Percentiles rank a stretch among this genome's conserved stretches.
phyloP scores from a whole-genome alignment of 1,140 invertebrate species.

The Chlorops oryzae region DNA sequence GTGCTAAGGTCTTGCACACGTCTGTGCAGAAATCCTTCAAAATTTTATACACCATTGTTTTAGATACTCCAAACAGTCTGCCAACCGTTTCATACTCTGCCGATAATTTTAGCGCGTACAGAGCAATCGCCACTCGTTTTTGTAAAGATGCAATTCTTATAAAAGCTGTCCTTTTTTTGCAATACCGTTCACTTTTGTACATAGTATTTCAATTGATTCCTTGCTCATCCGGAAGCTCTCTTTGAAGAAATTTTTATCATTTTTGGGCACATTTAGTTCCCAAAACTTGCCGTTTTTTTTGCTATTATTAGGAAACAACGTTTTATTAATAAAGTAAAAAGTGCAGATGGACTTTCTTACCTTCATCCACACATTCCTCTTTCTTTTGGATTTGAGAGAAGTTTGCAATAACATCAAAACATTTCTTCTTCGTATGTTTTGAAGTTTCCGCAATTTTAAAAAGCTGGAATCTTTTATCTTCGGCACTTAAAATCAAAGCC shows the following conservation, averaged over 20 bases:
- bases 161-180: neutral
- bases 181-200: neutral
- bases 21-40: constrained; percentile 1
- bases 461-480: no score
- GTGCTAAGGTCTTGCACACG: neutral
- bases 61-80: constrained; percentile 11
- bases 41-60: constrained; percentile 7
- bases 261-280: neutral
- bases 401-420: no score
- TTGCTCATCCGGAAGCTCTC: constrained; percentile 4
- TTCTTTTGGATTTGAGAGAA: no score
- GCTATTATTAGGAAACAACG: no score
- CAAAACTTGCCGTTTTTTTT: no score
- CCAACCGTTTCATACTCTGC: constrained; percentile 8
- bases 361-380: no score
- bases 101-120: constrained; percentile 1
- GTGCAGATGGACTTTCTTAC: no score
- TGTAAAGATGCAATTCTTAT: constrained; percentile 5
- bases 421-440: no score
- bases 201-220: neutral
- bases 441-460: no score
- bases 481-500: no score
- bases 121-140: constrained; percentile 9
- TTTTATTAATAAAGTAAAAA: no score
- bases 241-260: constrained; percentile 6